Evolutionary conservation across 2,888 invertebrate species (phyloP).

Genomic region (Eristalinus aeneus): DNA sequence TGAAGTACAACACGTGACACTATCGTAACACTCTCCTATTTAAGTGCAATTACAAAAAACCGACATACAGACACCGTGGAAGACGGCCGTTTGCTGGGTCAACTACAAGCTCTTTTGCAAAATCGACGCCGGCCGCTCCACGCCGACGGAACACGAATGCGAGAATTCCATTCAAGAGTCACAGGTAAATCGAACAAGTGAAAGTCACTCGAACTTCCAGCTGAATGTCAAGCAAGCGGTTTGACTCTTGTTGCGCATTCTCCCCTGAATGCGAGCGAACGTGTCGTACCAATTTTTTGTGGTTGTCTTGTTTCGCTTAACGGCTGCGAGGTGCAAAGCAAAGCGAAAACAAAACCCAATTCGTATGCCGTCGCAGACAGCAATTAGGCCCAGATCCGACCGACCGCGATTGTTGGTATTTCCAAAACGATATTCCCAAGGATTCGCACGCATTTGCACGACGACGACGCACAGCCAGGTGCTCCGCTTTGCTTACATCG

Average conservation of each 20-base stretch:
- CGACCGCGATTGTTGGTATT: not conserved
- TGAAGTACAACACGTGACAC: not conserved
- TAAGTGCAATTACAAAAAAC: not conserved
- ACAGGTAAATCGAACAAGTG: slow-evolving; percentile 14
- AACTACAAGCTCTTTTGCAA: not conserved
- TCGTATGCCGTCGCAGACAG: not conserved
- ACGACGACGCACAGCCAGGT: not conserved
- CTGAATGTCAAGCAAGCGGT: slow-evolving; percentile 28
- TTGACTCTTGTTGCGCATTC: slow-evolving; percentile 16
- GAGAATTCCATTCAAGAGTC: not conserved
- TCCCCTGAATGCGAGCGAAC: slow-evolving; percentile 11
- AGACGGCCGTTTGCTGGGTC: not conserved
- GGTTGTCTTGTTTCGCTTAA: not conserved
- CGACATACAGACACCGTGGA: too few species aligned
- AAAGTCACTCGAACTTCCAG: not conserved
- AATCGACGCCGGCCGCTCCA: not conserved
- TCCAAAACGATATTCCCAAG: slow-evolving; percentile 1
- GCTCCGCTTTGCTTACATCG: not conserved
- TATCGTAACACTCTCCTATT: not conserved
- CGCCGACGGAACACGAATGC: not conserved
- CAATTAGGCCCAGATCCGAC: not conserved
- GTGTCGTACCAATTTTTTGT: slow-evolving; percentile 32
- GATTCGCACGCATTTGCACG: slow-evolving; percentile 4
- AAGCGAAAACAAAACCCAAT: not conserved
- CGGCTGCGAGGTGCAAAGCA: not conserved